Evolutionary conservation across 2,797 vertebrate species (phyloP).

Genomic region (Fundulus diaphanus): DNA sequence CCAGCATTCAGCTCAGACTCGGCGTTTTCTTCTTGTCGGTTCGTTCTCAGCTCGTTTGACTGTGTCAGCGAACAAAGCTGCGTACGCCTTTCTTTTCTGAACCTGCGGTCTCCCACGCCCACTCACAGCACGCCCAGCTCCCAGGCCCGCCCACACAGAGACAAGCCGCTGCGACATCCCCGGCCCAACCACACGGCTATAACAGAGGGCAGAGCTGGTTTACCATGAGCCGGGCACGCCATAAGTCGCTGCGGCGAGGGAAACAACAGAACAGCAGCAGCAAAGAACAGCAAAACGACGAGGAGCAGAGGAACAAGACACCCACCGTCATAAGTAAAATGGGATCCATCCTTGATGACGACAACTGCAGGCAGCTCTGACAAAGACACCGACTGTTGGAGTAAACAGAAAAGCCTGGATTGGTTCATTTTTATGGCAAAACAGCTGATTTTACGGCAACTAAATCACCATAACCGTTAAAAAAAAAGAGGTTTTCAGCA

Average conservation of each 20-base stretch:
- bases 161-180: slow-evolving; percentile 64
- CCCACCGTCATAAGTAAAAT: slow-evolving; percentile 96
- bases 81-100: slow-evolving; percentile 29
- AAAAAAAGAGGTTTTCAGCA: neutral
- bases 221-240: slow-evolving; percentile 54
- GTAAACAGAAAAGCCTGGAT: slow-evolving; percentile 23
- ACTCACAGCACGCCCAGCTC: slow-evolving; percentile 30
- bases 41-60: slow-evolving; percentile 25
- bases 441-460: neutral
- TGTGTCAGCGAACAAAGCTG: slow-evolving; percentile 21
- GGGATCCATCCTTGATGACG: slow-evolving; percentile 94
- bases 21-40: slow-evolving; percentile 8
- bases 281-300: slow-evolving; percentile 39
- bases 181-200: slow-evolving; percentile 60
- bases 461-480: neutral
- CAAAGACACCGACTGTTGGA: slow-evolving; percentile 85
- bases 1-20: slow-evolving; percentile 19
- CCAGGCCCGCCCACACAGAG: too few relatives aligned
- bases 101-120: slow-evolving; percentile 59
- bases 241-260: slow-evolving; percentile 59
- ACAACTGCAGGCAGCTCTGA: slow-evolving; percentile 92
- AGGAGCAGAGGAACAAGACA: slow-evolving; percentile 34
- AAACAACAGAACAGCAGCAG: slow-evolving; percentile 60
- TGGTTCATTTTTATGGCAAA: neutral
- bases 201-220: slow-evolving; percentile 65